Evolutionary conservation across 1,140 invertebrate species (phyloP).

Genomic region (Anastrepha obliqua): DNA sequence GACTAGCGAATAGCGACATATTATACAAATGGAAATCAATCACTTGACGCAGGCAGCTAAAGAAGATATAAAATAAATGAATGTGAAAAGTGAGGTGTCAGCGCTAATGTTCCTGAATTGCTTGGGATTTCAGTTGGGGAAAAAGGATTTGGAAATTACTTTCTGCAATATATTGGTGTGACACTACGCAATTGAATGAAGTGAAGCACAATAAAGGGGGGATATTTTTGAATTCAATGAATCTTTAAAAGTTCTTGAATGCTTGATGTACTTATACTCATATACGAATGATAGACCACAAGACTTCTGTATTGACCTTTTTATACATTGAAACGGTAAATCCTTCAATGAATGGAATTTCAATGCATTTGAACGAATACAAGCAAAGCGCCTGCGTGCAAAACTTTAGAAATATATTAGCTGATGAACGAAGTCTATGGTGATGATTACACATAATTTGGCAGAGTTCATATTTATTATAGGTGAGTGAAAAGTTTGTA

Average conservation of each 20-base stretch:
- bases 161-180: not conserved
- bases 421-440: too few species aligned
- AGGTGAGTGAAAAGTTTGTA: too few species aligned
- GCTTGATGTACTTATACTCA: not conserved
- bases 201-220: not conserved
- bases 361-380: too few species aligned
- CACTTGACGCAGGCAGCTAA: constrained; percentile 4
- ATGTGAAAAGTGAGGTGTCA: constrained; percentile 52
- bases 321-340: too few species aligned
- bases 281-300: too few species aligned
- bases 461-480: too few species aligned
- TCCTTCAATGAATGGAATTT: too few species aligned
- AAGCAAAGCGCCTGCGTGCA: too few species aligned
- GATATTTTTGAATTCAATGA: constrained; percentile 9
- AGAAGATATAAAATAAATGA: constrained; percentile 52
- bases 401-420: too few species aligned
- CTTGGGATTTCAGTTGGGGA: not conserved
- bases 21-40: constrained; percentile 37
- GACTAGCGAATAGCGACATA: not conserved
- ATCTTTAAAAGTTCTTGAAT: not conserved
- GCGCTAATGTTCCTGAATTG: constrained; percentile 35
- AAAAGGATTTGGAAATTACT: not conserved
- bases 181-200: not conserved
- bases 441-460: too few species aligned
- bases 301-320: too few species aligned